Evolutionary conservation across 2,797 vertebrate species (phyloP).

Genomic region (Chelidonichthys spinosus): DNA sequence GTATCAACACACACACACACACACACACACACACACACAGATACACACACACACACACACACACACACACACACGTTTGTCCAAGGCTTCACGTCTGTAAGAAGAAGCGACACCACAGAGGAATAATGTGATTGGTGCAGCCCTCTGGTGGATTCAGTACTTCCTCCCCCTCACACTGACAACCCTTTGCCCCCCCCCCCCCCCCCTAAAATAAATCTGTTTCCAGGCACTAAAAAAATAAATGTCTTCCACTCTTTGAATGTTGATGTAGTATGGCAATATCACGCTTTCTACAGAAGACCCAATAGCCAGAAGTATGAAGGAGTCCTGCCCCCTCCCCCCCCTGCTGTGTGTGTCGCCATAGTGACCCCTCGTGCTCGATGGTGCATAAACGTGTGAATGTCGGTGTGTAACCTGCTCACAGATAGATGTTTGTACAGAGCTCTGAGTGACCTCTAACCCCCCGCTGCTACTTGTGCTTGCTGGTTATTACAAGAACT

Average conservation of each 20-base stretch:
- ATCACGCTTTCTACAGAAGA: slow-evolving; percentile 68
- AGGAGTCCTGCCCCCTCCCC: slow-evolving; percentile 56
- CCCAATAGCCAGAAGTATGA: slow-evolving; percentile 58
- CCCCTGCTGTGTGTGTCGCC: slow-evolving; percentile 73
- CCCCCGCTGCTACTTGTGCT: slow-evolving; percentile 78
- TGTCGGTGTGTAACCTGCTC: slow-evolving; percentile 80
- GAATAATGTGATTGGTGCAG: slow-evolving; percentile 31
- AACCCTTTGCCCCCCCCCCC: slow-evolving; percentile 43
- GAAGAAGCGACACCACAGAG: slow-evolving; percentile 42
- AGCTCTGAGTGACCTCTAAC: slow-evolving; percentile 72
- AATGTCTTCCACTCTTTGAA: slow-evolving; percentile 80
- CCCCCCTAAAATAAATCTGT: slow-evolving; percentile 39
- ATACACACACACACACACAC: no score
- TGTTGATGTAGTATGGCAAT: slow-evolving; percentile 70
- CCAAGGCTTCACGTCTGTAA: slow-evolving; percentile 7
- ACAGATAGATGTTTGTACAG: slow-evolving; percentile 82
- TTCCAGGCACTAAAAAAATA: slow-evolving; percentile 59
- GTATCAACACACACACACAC: slow-evolving; percentile 1
- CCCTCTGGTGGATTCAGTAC: slow-evolving; percentile 46
- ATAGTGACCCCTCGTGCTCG: slow-evolving; percentile 83
- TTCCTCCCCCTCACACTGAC: slow-evolving; percentile 42
- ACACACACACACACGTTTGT: no score
- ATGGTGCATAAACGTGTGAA: slow-evolving; percentile 82
- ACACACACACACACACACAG: no score
- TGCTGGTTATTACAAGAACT: slow-evolving; percentile 60